phyloP scores from a whole-genome alignment of 2,888 invertebrate species.

The Nezara viridula region DNA sequence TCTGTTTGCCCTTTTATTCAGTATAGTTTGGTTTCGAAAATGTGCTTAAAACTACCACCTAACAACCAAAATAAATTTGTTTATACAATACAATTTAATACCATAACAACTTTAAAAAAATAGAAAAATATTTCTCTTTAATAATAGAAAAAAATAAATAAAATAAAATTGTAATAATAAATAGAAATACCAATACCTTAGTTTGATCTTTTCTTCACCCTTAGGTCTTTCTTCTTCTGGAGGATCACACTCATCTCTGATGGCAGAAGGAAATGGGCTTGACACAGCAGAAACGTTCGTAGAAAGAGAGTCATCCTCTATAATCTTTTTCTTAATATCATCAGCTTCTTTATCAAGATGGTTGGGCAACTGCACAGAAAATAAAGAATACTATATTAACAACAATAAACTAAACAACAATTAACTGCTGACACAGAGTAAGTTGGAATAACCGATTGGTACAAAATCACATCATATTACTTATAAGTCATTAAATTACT shows the following conservation, averaged over 20 bases:
- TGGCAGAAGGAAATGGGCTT: conserved; percentile 38
- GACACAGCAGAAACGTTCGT: conserved; percentile 48
- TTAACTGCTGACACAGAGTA: neutral
- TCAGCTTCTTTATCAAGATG: neutral
- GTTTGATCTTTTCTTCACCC: conserved; percentile 80
- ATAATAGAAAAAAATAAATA: no score
- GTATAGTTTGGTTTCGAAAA: no score
- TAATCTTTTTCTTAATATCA: conserved; percentile 22
- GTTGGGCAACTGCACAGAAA: neutral
- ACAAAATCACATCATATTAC: neutral
- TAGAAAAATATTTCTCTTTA: no score
- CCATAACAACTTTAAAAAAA: no score
- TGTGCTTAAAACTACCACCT: no score
- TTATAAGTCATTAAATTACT: no score
- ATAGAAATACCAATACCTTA: conserved; percentile 70
- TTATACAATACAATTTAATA: no score
- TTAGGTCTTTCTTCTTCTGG: conserved; percentile 58
- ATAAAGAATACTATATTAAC: neutral
- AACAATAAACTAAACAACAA: neutral
- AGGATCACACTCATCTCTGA: conserved; percentile 47
- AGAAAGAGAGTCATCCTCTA: conserved; percentile 63
- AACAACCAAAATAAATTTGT: no score
- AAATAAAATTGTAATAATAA: neutral
- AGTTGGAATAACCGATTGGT: neutral
- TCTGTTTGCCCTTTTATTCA: no score